Conservation (phyloP, 2,888 invertebrate species). For the Monochamus alternatus region DNA sequence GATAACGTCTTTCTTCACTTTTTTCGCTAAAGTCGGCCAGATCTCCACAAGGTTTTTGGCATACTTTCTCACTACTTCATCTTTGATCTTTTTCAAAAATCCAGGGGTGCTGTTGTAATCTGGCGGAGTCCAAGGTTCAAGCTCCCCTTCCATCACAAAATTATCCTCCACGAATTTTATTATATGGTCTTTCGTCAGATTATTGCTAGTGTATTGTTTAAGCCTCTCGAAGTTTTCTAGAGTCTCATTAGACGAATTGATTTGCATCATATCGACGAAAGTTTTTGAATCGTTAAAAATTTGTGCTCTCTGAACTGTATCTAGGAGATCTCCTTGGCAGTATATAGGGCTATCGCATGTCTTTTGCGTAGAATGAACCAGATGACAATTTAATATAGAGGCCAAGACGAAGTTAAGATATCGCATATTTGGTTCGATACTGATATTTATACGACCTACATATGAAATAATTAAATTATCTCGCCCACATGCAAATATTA, state of each 20-base stretch:
- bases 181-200: conserved; percentile 73
- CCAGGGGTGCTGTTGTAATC: conserved; percentile 77
- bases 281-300: conserved; percentile 86
- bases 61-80: conserved; percentile 76
- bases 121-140: conserved; percentile 75
- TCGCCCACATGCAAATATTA: no score
- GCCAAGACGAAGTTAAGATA: not conserved
- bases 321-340: conserved; percentile 83
- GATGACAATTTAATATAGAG: not conserved
- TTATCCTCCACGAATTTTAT: conserved; percentile 74
- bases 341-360: conserved; percentile 78
- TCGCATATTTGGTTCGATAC: not conserved
- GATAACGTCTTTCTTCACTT: conserved; percentile 75
- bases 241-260: conserved; percentile 72
- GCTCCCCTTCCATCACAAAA: conserved; percentile 74
- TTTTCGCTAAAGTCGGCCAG: conserved; percentile 77
- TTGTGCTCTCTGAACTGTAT: conserved; percentile 79
- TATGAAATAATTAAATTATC: no score
- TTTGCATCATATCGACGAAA: conserved; percentile 78
- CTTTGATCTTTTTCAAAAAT: conserved; percentile 76
- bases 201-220: conserved; percentile 70
- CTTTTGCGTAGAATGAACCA: conserved; percentile 17
- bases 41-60: conserved; percentile 77
- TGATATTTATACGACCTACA: no score
- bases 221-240: conserved; percentile 74